Base-by-base conservation (phyloP, 1,140 invertebrate species). In the Hypsibius dujardini region DNA sequence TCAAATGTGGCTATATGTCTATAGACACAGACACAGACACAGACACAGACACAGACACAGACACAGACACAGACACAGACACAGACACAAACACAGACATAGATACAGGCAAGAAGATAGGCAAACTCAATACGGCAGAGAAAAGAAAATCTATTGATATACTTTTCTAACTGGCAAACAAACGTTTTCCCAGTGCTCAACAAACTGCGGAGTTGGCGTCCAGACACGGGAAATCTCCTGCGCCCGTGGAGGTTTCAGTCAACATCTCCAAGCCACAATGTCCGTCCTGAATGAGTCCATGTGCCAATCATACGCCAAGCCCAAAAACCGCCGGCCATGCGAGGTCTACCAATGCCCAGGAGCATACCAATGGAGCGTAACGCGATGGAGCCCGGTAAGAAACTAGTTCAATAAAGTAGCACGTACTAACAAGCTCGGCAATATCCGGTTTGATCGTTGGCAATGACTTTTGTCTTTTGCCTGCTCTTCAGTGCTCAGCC, bases 131-230 rank as follows among this genome's bases (percentile, higher is more conserved):
- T n/a, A n/a, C n/a, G n/a, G 7, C n/a, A 12, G n/a, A n/a, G 50
- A 56, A 12, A 7, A 56, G 7, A 56, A 7, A 7, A n/a, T 56
- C 50, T 56, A 7, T 56, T n/a, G n/a, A 56, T 12, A 56, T 56
- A 56, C 50, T 56, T 56, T 28, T 56, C 7, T 56, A 56, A 7
- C n/a, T 12, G 7, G 67, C 46, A 7, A 7, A 56, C 50, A 56
- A 12, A n/a, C 67, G 46, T 70, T 74, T 70, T 62, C 70, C 46
- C 71, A 77, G 75, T 76, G 84, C 74, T 82, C 84, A 1, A 80
- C 79, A 75, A 76, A 80, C 0, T 86, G 86, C 75, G 84, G 83
- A 56, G 81, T 81, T 47, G 86, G 86, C 12, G 78, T 80, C 1
- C 86, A 87, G 73, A 81, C 81, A 42, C 78, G 86, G 75, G 79